These are phyloP conservation scores for Tenthredo amoena DNA, from an alignment of 2,888 invertebrate species.

Conservation along the genomic window DNA sequence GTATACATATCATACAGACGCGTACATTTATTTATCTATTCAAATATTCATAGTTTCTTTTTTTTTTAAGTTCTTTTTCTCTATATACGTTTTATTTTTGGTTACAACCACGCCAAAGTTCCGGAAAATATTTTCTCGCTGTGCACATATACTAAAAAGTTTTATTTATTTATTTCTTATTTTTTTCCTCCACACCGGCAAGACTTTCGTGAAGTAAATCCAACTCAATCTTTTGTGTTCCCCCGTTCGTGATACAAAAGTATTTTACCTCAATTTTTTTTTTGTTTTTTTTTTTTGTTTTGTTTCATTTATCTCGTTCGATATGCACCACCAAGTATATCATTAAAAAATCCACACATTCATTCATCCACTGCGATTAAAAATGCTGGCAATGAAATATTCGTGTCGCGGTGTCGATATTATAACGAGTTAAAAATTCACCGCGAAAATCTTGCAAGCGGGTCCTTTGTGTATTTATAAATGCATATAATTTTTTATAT, in stretches of 20 bases:
- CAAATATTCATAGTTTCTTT: not conserved
- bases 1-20: not conserved
- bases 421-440: conserved; percentile 39
- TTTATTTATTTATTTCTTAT: not conserved
- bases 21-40: not conserved
- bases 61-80: not conserved
- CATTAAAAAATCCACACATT: conserved; percentile 47
- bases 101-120: conserved; percentile 40
- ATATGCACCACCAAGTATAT: conserved; percentile 42
- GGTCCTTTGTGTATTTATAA: conserved; percentile 45
- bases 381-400: conserved; percentile 49
- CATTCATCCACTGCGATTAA: conserved; percentile 47
- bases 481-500: conserved; percentile 59
- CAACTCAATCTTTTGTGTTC: conserved; percentile 41
- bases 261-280: conserved; percentile 17
- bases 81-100: not conserved
- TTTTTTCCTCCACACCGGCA: conserved; percentile 28
- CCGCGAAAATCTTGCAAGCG: conserved; percentile 49
- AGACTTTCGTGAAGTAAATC: conserved; percentile 43
- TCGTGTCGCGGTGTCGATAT: conserved; percentile 47
- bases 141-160: not conserved
- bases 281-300: conserved; percentile 27
- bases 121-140: conserved; percentile 7
- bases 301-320: conserved; percentile 14
- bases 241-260: conserved; percentile 49